Base-by-base conservation (phyloP, 2,888 invertebrate genomes). In the Allophyes oxyacanthae region DNA sequence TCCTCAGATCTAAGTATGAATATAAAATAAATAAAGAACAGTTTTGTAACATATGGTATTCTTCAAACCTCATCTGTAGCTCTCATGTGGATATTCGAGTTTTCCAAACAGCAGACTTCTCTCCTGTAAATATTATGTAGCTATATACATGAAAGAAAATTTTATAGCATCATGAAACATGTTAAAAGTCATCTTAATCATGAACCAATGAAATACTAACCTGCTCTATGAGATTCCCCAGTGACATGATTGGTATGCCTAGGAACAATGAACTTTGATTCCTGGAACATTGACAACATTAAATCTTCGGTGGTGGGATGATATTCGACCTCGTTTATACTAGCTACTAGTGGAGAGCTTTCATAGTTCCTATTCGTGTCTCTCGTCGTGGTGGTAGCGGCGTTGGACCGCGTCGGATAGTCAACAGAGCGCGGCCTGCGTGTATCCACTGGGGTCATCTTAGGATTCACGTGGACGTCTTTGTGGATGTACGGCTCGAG, bases 71-170 rank as follows among this genome's bases (percentile, higher is more conserved):
- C 54, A 41, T 69, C 64, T 79, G 75, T 82, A 81, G 82, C 69
- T 83, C 85, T 93, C 93, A 94, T 76, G 94, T 94, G 52, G 94
- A 93, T 92, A 94, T 94, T 90, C 94, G 89, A 88, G 94, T 92
- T 86, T 92, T 93, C 94, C 94, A 94, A 58, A 89, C 90, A 61
- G 91, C 87, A 62, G 91, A 85, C 78, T 93, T 93, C 71, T 94
- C 93, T 64, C 92, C 91, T 93, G 89, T 26, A 86, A 91, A 69
- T 70, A 62, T 46, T 42, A 53, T 51, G 45, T 52, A 26, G 42
- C 33, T 38, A 54, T 71, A 48, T 51, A 63, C 26, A 49, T 63
- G 42, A 38, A 48, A 32, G 48, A 52, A 48, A 30, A 20, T 33
- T 33, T 3, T 20, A 20, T 20, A 2, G 2, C 20, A 20, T 20